phyloP scores from a whole-genome alignment of 1,140 invertebrate genomes.

The Drosophila ambigua region DNA sequence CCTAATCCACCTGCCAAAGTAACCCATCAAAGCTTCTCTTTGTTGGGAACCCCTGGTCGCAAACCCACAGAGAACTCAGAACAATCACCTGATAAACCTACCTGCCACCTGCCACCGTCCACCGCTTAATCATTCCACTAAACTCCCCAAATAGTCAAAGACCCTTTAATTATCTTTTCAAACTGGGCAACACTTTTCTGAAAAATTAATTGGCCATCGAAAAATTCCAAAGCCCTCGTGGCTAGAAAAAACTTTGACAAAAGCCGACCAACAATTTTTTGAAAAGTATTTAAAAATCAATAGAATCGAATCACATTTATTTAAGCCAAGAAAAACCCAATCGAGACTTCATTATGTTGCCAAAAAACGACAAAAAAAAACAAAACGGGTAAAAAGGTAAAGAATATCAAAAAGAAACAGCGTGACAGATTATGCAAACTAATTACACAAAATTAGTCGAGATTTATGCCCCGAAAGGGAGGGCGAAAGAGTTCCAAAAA shows the following conservation, averaged over 20 bases:
- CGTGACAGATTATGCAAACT: slow-evolving; percentile 81
- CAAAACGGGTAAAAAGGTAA: slow-evolving; percentile 17
- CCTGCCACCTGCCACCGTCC: slow-evolving; percentile 21
- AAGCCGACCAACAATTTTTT: slow-evolving; percentile 58
- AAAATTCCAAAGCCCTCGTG: slow-evolving; percentile 28
- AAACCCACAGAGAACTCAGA: neutral
- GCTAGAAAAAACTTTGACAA: slow-evolving; percentile 41
- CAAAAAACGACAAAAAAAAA: slow-evolving; percentile 19
- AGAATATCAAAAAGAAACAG: slow-evolving; percentile 52
- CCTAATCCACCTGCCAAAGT: too few relatives aligned
- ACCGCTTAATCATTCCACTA: slow-evolving; percentile 27
- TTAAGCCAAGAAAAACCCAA: slow-evolving; percentile 55
- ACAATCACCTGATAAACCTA: slow-evolving; percentile 18
- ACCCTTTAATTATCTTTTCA: slow-evolving; percentile 47
- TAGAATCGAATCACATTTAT: slow-evolving; percentile 70
- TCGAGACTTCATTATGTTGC: slow-evolving; percentile 58
- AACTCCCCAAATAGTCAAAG: slow-evolving; percentile 33
- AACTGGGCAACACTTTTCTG: slow-evolving; percentile 19
- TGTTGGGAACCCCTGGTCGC: too few relatives aligned
- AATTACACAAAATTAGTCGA: slow-evolving; percentile 81
- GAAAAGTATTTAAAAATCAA: slow-evolving; percentile 56
- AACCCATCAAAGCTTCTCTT: too few relatives aligned
- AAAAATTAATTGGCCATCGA: slow-evolving; percentile 55
- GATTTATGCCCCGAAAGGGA: slow-evolving; percentile 62
- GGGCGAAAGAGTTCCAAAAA: slow-evolving; percentile 30